Conservation (phyloP, 1,140 invertebrate species). For the Myzus persicae region DNA sequence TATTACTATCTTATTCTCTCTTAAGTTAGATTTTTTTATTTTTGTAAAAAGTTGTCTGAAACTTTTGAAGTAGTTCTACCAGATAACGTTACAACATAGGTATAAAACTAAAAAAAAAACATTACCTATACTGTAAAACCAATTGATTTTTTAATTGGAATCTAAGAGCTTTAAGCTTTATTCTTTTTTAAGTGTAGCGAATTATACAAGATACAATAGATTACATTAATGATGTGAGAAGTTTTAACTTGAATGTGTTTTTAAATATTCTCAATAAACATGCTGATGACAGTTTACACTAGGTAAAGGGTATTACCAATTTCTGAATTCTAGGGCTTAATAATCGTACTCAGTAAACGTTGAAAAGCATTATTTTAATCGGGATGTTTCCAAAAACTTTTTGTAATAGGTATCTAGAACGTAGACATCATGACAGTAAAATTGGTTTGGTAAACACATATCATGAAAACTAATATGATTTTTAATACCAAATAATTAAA, state of each 20-base stretch:
- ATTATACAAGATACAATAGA: not conserved
- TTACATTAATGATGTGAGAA: not conserved
- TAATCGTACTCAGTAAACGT: not conserved
- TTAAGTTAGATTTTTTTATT: too few species aligned
- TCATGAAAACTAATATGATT: too few species aligned
- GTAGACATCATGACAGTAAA: not conserved
- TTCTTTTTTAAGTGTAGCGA: not conserved
- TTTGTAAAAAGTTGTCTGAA: not conserved
- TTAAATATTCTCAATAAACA: not conserved
- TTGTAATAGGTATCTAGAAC: not conserved
- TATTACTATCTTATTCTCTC: too few species aligned
- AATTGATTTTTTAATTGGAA: not conserved
- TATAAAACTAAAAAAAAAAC: not conserved
- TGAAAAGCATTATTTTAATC: not conserved
- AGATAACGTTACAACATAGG: not conserved
- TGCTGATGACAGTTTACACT: not conserved
- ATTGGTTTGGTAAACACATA: too few species aligned
- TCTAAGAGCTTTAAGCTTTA: not conserved
- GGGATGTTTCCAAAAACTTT: not conserved
- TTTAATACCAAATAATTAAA: too few species aligned
- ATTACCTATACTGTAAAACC: not conserved
- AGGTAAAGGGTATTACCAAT: not conserved
- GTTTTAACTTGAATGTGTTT: not conserved
- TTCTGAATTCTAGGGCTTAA: not conserved
- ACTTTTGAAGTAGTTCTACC: not conserved